Conservation (phyloP, 2,797 vertebrate species). For the Chiroxiphia lanceolata region DNA sequence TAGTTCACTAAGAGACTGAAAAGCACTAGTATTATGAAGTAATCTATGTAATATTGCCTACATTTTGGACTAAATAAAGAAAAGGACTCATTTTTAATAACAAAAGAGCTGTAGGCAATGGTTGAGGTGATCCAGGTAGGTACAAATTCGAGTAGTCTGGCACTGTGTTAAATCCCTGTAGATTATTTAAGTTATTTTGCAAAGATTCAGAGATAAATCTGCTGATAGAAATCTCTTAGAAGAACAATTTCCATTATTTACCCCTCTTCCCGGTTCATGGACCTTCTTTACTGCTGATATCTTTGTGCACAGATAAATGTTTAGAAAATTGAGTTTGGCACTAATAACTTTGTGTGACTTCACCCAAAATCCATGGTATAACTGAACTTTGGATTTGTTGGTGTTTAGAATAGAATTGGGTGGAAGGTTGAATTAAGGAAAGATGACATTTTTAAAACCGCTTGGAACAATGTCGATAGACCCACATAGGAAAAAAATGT, state of each 20-base stretch:
- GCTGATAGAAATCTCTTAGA: background rate
- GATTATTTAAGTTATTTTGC: constrained; percentile 37
- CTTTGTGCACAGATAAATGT: background rate
- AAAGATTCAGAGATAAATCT: constrained; percentile 3
- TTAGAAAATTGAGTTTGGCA: background rate
- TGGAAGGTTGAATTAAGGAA: background rate
- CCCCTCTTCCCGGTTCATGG: background rate
- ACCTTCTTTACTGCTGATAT: background rate
- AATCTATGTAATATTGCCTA: constrained; percentile 53
- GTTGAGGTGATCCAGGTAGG: constrained; percentile 26
- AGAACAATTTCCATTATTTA: background rate
- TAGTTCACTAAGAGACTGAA: background rate
- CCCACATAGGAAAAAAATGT: background rate
- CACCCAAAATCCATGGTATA: background rate
- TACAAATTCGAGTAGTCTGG: constrained; percentile 39
- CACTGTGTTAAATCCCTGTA: constrained; percentile 8
- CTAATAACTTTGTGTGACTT: background rate
- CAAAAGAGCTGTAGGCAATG: constrained; percentile 37
- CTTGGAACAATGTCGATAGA: background rate
- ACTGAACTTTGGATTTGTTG: background rate
- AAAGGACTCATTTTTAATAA: constrained; percentile 53
- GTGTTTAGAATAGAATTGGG: background rate
- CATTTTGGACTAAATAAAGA: constrained; percentile 7
- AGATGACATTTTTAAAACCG: background rate
- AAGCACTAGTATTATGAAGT: constrained; percentile 47